Base-by-base conservation (phyloP, 2,797 vertebrate species). In the Apogon talboti region DNA sequence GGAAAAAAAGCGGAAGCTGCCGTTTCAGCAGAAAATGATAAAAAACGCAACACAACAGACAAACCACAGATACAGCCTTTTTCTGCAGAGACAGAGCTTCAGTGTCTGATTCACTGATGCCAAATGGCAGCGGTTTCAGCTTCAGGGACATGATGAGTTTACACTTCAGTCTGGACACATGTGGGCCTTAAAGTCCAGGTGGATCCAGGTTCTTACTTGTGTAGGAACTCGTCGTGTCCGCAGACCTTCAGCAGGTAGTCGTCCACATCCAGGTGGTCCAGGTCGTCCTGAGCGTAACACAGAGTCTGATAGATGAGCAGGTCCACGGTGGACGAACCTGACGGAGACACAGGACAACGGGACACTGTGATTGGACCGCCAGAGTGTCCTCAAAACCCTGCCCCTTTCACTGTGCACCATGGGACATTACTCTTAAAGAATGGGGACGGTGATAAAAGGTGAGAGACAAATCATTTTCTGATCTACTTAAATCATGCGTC, bases 231-330 rank as follows among this genome's bases (percentile, higher is more conserved):
- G 19, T 96, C 95, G 3, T 96, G 90, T 33, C 97, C 96, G 0
- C 96, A 97, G 60, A 97, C 93, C 81, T 98, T 98, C 70, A 99
- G 93, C 74, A 98, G 83, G 7, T 96, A 99, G 52, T 96, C 90
- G 0, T 95, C 93, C 41, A 99, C 93, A 0, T 96, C 92, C 1
- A 96, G 56, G 8, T 92, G 62, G 18, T 88, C 92, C 74, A 98
- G 92, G 51, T 98, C 95, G 0, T 98, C 95, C 11, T 96, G 95
- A 14, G 96, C 94, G 50, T 97, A 99, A 70, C 96, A 98, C 75
- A 99, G 90, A 0, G 97, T 97, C 92, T 98, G 97, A 74, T 98
- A 95, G 89, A 98, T 97, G 41, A 99, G 94, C 84, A 99, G 89
- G 82, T 98, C 96, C 40, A 97, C 95, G 0, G 96, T 96, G 77